Percentiles rank a stretch among this genome's conserved stretches.
These are phyloP conservation scores for Actinia tenebrosa DNA, from an alignment of 64 coral and sea anemone species.

Conservation along the genomic window DNA sequence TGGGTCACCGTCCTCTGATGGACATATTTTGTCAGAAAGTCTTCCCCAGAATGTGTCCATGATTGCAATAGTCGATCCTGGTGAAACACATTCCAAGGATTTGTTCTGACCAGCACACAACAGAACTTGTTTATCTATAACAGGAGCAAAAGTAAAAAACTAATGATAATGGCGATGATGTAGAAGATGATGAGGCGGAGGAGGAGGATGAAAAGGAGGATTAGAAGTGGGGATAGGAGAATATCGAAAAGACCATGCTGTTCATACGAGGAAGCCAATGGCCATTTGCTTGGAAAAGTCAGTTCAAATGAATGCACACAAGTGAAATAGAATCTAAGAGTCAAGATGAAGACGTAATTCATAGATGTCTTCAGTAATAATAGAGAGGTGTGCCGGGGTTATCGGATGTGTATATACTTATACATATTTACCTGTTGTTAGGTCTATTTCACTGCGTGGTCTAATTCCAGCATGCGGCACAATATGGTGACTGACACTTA, in stretches of 20 bases:
- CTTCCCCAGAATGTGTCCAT: conserved; percentile 84
- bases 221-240: too few species aligned
- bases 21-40: conserved; percentile 59
- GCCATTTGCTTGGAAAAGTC: too few species aligned
- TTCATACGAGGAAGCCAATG: too few species aligned
- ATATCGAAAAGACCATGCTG: too few species aligned
- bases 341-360: too few species aligned
- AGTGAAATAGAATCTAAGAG: too few species aligned
- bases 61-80: conserved; percentile 83
- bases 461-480: neutral
- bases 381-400: too few species aligned
- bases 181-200: neutral
- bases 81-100: conserved; percentile 88
- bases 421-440: conserved; percentile 60
- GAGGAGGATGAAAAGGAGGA: neutral
- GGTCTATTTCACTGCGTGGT: conserved; percentile 84
- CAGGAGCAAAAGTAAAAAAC: neutral
- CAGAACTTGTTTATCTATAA: conserved; percentile 74
- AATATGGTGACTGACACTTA: neutral
- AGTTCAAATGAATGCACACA: too few species aligned
- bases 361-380: too few species aligned
- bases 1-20: conserved; percentile 84
- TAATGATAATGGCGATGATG: neutral
- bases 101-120: conserved; percentile 88
- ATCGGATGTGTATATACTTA: neutral